Evolutionary conservation across 2,888 invertebrate species (phyloP), one percentile per base, ranked within the genome.

Genomic region (Amiota minor): DNA sequence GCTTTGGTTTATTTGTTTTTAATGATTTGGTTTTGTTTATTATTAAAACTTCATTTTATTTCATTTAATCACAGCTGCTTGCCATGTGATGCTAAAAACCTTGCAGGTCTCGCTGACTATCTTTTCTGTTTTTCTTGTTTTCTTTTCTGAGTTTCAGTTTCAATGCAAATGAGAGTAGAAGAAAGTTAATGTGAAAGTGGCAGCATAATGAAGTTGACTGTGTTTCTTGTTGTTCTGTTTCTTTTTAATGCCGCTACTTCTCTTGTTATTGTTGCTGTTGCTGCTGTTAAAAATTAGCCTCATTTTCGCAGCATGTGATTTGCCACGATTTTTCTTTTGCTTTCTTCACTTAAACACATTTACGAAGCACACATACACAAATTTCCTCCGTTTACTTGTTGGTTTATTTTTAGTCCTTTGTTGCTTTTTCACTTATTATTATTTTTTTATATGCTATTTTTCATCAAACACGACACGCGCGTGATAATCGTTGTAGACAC

Each of bases 271-370:
- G 23, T 49, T 67, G 50, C 10, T 20, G 8, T 2, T 65, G 65
- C 11, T 16, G 16, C 65, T 67, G 53, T 68, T 68, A 53, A 35
- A 55, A n/a, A 68, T 68, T 68, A 55, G 45, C 55, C 45, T 45
- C 68, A 35, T 55, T 68, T 68, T 68, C 47, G 47, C 65, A 65
- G 65, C 65, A 46, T 64, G 64, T 45, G 14, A 64, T 23, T 53
- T 16, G 18, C 35, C 23, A 16, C 50, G 49, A 45, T 69, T 67
- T 23, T 53, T 18, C n/a, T 53, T 53, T 45, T 50, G 67, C 46
- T 46, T 53, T 53, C 45, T 14, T 45, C 69, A 69, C 50, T 10
- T 35, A 18, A 55, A 69, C 35, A 69, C 35, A 4, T 3, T 4
- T 35, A 35, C 35, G 35, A n/a, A n/a, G n/a, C 69, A 69, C 53